Base-by-base conservation (phyloP, 2,888 invertebrate species). In the Ichneumoninae sp. region DNA sequence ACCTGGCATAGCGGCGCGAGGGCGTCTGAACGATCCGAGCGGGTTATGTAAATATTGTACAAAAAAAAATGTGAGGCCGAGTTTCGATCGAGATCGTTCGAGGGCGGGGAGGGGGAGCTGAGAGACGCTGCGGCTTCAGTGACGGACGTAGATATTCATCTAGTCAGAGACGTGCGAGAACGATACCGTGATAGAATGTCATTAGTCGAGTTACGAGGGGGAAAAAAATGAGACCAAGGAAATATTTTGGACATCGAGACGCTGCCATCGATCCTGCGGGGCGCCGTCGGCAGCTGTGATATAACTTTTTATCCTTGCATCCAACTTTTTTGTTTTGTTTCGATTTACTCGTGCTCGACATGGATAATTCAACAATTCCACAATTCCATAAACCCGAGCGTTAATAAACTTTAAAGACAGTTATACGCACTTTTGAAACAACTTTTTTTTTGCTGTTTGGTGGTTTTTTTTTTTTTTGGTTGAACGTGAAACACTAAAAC, bases 1-100 rank as follows among this genome's bases (percentile, higher is more conserved):
- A 47, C 3, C 30, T 65, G 7, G 40, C 22, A n/a, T 19, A 57
- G 50, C 54, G 36, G 62, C 19, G 68, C 22, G 22, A 30, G 36
- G 50, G 40, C 47, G 40, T 6, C 47, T 50, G 13, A 26, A 40
- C 22, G 50, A 44, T 36, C n/a, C 62, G n/a, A 26, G 50, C n/a
- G 76, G 52, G 44, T 65, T 80, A 69, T 84, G 84, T 72, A 82
- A 82, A 86, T 82, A 86, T 75, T 84, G 86, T 84, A 82, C 81
- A 81, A 83, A 83, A 80, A 26, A 79, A 68, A n/a, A 36, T 52
- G 26, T 26, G 33, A 50, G 47, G 33, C 30, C n/a, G 26, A 44
- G 44, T 19, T 26, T 62, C 22, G 44, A 71, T 54, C 8, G 71
- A 13, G 19, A 8, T 36, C 36, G 40, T 36, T 40, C 36, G 10